Base-by-base conservation (phyloP, 1,140 invertebrate genomes). In the Aphaenogaster rudis region DNA sequence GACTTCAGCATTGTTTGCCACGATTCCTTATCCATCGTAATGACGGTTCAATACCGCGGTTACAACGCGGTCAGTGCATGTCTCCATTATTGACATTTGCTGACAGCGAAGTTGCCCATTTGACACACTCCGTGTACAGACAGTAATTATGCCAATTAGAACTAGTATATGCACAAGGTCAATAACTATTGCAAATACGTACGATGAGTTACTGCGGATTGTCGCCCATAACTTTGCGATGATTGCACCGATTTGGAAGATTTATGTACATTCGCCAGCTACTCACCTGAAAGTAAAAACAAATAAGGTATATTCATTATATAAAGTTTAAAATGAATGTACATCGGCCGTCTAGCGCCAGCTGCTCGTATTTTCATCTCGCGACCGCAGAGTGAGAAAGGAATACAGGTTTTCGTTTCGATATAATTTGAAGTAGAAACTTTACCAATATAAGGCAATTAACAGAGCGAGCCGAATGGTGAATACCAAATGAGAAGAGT, bases 381-480 rank as follows among this genome's bases (percentile, higher is more conserved):
- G 67, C 57, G 66, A 28, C 52, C 66, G 45, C 39, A 15, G 36
- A 54, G 39, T 21, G 67, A 86, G 33, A 45, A 42, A 54, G 63
- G 42, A 36, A 52, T 59, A 59, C 48, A 21, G 9, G 52, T 69
- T 84, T 61, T 61, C 80, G 45, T 57, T 79, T 21, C 36, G 45
- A 21, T 86, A 79, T 86, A 86, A 86, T 86, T 86, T 57, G 17
- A 63, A 86, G 50, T 89, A 92, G 21, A 95, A 94, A 92, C 88
- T 90, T 86, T 92, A 91, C 57, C 94, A 95, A 91, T 86, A 93
- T 87, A 93, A 95, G 86, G 61, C 79, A 72, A 87, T 91, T 81
- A 93, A 92, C 87, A 52, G 72, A 36, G 61, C 77, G 21, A 88
- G 93, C 45, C 28, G 77, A 88, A 90, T 74, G 80, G 72, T 63